A percentile compares a stretch with the other conserved stretches of the same genome.
Evolutionary conservation across 2,888 invertebrate species (phyloP).

Genomic region (Rutpela maculata): DNA sequence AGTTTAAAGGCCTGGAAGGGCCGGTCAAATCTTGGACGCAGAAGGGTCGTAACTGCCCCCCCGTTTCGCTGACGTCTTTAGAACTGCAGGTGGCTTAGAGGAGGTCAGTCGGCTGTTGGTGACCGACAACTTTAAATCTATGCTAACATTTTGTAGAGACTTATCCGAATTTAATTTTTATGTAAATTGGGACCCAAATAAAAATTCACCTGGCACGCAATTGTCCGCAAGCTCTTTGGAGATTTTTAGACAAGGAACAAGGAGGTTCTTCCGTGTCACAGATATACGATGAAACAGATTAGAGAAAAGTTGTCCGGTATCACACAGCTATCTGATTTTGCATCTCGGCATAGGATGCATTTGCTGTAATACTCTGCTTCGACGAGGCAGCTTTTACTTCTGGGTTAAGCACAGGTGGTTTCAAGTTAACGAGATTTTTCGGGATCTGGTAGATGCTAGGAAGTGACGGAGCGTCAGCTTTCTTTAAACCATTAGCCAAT

Average conservation of each 20-base stretch:
- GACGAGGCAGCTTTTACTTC: not conserved
- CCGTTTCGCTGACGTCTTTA: not conserved
- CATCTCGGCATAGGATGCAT: conserved; percentile 1
- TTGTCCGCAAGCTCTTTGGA: conserved; percentile 22
- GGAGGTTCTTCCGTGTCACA: conserved; percentile 29
- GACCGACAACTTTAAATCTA: not conserved
- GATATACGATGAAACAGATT: conserved; percentile 34
- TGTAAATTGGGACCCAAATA: not conserved
- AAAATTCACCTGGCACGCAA: conserved; percentile 37
- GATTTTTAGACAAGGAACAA: conserved; percentile 28
- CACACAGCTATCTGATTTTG: conserved; percentile 14
- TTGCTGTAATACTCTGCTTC: not conserved
- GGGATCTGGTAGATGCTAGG: not conserved
- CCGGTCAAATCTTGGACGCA: not conserved
- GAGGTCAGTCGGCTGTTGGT: no score
- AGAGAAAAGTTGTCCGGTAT: conserved; percentile 33
- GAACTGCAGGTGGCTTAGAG: not conserved
- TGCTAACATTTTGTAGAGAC: not conserved
- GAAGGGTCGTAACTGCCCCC: not conserved
- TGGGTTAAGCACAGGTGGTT: conserved; percentile 1
- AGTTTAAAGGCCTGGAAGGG: not conserved
- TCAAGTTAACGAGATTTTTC: not conserved
- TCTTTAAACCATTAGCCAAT: conserved; percentile 4
- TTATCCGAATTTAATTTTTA: not conserved
- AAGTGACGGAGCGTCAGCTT: not conserved